These are phyloP conservation scores for Aethes cnicana DNA, from an alignment of 2,888 invertebrate genomes.

Conservation along the genomic window DNA sequence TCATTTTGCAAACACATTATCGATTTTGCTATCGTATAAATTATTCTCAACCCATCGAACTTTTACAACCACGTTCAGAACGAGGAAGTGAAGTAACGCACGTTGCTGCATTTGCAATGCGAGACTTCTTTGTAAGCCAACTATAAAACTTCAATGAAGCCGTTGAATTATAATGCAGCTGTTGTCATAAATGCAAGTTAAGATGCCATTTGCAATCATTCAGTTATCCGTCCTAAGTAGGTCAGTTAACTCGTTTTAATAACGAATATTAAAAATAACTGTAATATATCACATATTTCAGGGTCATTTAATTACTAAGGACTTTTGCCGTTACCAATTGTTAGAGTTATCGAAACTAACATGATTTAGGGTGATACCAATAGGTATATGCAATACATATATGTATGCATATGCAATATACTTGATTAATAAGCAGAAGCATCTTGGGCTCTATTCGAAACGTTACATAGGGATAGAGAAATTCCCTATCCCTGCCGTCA, in stretches of 20 bases:
- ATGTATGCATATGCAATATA: too few species aligned
- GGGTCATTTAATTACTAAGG: too few species aligned
- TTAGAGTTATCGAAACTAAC: too few species aligned
- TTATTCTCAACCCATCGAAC: conserved; percentile 48
- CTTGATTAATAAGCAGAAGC: too few species aligned
- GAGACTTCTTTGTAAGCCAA: conserved; percentile 60
- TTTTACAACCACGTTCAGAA: conserved; percentile 54
- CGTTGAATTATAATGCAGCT: conserved; percentile 70
- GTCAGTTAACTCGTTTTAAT: neutral
- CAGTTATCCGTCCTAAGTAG: conserved; percentile 26
- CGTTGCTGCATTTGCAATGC: conserved; percentile 65
- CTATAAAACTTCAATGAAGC: conserved; percentile 77
- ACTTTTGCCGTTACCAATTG: too few species aligned
- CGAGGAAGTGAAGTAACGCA: conserved; percentile 73
- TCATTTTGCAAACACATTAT: too few species aligned
- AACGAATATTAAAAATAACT: conserved; percentile 18
- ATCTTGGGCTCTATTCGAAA: too few species aligned
- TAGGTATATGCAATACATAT: too few species aligned
- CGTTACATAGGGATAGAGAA: too few species aligned
- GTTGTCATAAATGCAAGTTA: conserved; percentile 61
- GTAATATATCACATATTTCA: too few species aligned
- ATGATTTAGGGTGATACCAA: too few species aligned
- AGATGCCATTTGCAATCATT: conserved; percentile 62
- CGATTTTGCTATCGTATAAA: conserved; percentile 9
- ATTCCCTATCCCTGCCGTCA: too few species aligned